Evolutionary conservation across 2,113 vertebrate species (phyloP).

Genomic region (Ammodytes marinus): DNA sequence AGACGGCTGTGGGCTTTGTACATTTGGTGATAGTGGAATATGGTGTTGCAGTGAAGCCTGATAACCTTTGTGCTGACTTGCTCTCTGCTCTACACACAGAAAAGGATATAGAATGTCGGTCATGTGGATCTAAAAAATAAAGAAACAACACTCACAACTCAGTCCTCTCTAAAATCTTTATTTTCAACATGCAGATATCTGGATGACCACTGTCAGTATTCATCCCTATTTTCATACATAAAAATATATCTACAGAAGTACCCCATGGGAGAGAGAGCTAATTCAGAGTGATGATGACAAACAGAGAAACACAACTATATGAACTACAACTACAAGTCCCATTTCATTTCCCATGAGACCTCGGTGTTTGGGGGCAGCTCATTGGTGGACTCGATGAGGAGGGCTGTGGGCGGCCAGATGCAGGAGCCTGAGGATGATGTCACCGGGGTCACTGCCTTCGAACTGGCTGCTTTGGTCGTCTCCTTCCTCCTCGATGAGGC

Average conservation of each 20-base stretch:
- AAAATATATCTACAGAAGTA: slow-evolving; percentile 74
- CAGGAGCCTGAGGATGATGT: slow-evolving; percentile 80
- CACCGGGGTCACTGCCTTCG: slow-evolving; percentile 66
- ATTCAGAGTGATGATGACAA: slow-evolving; percentile 33
- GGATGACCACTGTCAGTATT: slow-evolving; percentile 57
- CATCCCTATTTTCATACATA: slow-evolving; percentile 74
- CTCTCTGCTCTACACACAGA: neutral
- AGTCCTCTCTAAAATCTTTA: slow-evolving; percentile 74
- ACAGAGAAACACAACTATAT: slow-evolving; percentile 50
- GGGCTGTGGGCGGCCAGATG: slow-evolving; percentile 70
- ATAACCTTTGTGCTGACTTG: slow-evolving; percentile 55
- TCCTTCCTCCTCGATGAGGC: slow-evolving; percentile 74
- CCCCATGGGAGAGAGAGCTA: slow-evolving; percentile 37
- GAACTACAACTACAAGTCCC: slow-evolving; percentile 51
- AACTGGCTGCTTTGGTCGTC: slow-evolving; percentile 66
- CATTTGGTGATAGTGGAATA: slow-evolving; percentile 25
- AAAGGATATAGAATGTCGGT: neutral
- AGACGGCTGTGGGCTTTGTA: slow-evolving; percentile 27
- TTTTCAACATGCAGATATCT: slow-evolving; percentile 73
- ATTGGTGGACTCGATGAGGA: slow-evolving; percentile 77
- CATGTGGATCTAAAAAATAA: neutral
- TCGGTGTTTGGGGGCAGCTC: slow-evolving; percentile 42
- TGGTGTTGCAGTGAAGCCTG: neutral
- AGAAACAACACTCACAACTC: neutral
- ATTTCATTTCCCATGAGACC: slow-evolving; percentile 17